These are phyloP conservation scores for Hemithea aestivaria DNA, from an alignment of 2,888 invertebrate genomes.

Conservation along the genomic window DNA sequence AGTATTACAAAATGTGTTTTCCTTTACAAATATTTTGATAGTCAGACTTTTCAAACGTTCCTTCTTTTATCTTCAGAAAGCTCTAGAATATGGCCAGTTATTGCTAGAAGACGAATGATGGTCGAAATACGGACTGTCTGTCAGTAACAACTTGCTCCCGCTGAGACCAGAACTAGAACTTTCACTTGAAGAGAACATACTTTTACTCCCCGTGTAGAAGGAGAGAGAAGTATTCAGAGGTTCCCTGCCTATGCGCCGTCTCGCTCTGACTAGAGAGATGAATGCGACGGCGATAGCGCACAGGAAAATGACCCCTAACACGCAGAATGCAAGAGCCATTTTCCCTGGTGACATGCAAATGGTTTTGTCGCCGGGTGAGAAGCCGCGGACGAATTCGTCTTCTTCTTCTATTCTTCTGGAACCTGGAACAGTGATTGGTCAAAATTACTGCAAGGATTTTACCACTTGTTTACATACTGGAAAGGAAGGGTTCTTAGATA, in stretches of 20 bases:
- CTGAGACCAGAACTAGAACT: constrained; percentile 80
- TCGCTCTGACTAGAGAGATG: constrained; percentile 81
- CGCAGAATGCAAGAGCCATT: constrained; percentile 86
- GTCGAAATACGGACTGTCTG: constrained; percentile 81
- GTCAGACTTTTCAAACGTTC: too few species aligned
- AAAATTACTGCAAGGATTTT: too few species aligned
- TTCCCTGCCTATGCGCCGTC: constrained; percentile 71
- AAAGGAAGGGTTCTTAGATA: too few species aligned
- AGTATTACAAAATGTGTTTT: too few species aligned
- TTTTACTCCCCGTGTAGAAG: constrained; percentile 80
- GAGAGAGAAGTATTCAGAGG: constrained; percentile 74
- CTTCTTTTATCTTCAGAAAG: constrained; percentile 37
- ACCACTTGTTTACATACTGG: too few species aligned
- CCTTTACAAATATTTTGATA: too few species aligned
- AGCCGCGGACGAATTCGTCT: constrained; percentile 59
- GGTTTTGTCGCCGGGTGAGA: constrained; percentile 80
- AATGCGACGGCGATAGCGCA: constrained; percentile 85
- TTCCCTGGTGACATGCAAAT: constrained; percentile 87
- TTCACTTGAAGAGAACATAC: constrained; percentile 80
- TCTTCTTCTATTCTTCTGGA: constrained; percentile 68
- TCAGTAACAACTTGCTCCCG: constrained; percentile 79
- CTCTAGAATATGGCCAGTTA: constrained; percentile 75
- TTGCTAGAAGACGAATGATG: constrained; percentile 76
- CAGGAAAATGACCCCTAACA: constrained; percentile 85
- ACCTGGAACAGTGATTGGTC: constrained; percentile 52